Base-by-base conservation (phyloP, 1,140 invertebrate genomes). In the Carposina sasakii region DNA sequence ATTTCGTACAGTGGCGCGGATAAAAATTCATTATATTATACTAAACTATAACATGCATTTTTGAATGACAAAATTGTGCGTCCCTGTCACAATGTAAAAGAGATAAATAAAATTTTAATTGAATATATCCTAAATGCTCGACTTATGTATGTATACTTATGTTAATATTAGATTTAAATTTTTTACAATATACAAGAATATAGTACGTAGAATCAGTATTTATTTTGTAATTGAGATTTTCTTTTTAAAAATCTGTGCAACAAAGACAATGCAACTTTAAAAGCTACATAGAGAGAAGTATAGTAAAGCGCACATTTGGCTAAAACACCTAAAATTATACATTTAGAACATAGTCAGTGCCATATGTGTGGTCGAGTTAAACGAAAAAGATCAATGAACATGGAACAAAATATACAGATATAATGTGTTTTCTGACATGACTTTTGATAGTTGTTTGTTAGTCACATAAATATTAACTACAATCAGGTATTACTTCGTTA, bases 181-280 rank as follows among this genome's bases (percentile, higher is more conserved):
- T 47, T 44, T 76, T 75, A 82, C 68, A 81, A 72, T 81, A 78
- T 81, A 81, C 78, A 81, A 81, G 77, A 81, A 81, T 81, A 81
- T 72, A 71, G 57, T 68, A 73, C 57, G 63, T 67, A 70, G 60
- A 50, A 42, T 34, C 34, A 67, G 56, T 49, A 47, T 64, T 52
- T 39, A 57, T 51, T 55, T 44, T 42, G 44, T 52, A 54, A 22
- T 49, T 73, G 76, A 81, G 74, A 78, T 81, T 76, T 69, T 63
- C 59, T 40, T 42, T 54, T 52, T 47, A 42, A 60, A 56, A 53
- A n/a, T n/a, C 56, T 57, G 59, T 48, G 41, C 56, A 57, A 57
- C 58, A 13, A 53, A 43, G 42, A 40, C 24, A 24, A 53, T 58
- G 50, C 40, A 63, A 59, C 56, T 59, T 53, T 52, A 34, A 26